phyloP scores from a whole-genome alignment of 2,113 vertebrate genomes.

The Corynorhinus townsendii region DNA sequence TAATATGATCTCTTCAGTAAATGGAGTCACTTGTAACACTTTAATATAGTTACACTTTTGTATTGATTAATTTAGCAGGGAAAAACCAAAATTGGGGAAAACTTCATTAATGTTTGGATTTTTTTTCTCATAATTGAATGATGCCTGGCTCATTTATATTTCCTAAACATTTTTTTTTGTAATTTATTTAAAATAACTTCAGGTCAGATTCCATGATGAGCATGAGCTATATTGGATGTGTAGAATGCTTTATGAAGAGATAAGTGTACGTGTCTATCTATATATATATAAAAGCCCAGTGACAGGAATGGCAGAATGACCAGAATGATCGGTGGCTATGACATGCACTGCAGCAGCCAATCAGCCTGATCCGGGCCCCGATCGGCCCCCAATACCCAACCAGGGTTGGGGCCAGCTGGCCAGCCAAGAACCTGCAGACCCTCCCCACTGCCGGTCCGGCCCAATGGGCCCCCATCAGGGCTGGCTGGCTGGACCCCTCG shows the following conservation, averaged over 20 bases:
- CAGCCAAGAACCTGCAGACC: no score
- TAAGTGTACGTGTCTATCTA: neutral
- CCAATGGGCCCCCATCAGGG: no score
- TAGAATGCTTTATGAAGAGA: neutral
- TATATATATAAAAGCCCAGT: no score
- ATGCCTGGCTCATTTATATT: neutral
- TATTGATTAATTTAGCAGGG: neutral
- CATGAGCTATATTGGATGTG: neutral
- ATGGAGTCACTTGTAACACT: neutral
- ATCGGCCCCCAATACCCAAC: no score
- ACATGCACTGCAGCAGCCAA: no score
- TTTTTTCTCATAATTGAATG: neutral
- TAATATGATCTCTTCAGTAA: neutral
- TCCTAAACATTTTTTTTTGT: neutral
- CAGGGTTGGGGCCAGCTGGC: no score
- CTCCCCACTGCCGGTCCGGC: fast-evolving
- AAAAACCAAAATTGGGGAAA: neutral
- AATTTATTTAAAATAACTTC: neutral
- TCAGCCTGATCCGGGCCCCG: no score
- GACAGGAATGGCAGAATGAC: no score
- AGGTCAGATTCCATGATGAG: neutral
- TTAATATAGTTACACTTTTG: neutral
- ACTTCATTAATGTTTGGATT: neutral
- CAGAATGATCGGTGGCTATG: no score
- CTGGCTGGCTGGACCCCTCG: no score